Conservation (phyloP, 2,888 invertebrate species). For the Leptura quadrifasciata region DNA sequence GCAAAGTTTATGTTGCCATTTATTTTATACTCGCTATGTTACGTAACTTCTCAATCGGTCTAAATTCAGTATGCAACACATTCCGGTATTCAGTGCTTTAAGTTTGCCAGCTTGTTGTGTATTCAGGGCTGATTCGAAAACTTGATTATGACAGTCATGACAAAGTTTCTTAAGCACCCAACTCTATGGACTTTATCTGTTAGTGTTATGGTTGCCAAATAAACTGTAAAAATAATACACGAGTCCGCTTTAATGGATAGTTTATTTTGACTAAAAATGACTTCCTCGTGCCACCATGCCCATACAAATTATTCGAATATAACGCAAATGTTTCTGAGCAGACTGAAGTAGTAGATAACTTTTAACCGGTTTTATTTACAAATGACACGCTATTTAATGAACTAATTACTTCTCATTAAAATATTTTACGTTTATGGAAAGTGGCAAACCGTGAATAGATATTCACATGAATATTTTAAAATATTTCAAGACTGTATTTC, state of each 20-base stretch:
- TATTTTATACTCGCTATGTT: not conserved
- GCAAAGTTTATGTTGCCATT: not conserved
- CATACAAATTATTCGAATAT: too few species aligned
- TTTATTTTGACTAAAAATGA: not conserved
- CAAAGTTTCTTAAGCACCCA: not conserved
- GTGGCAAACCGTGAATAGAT: too few species aligned
- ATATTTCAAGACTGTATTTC: too few species aligned
- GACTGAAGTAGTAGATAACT: too few species aligned
- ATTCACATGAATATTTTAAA: too few species aligned
- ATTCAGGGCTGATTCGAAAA: not conserved
- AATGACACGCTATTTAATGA: too few species aligned
- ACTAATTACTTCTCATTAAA: too few species aligned
- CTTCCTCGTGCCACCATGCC: not conserved
- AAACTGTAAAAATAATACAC: not conserved
- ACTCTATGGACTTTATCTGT: conserved; percentile 3
- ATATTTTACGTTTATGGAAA: too few species aligned
- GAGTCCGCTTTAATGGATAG: not conserved
- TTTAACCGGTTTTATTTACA: too few species aligned
- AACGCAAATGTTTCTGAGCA: too few species aligned
- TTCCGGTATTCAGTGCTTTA: not conserved
- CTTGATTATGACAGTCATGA: conserved; percentile 2
- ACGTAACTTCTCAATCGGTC: not conserved
- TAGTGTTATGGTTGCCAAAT: conserved; percentile 1
- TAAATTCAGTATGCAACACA: conserved; percentile 7
- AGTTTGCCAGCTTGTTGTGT: not conserved